Evolutionary conservation across 2,888 invertebrate genomes (phyloP), one percentile per base, ranked within the genome.

Genomic region (Andrena marginata): DNA sequence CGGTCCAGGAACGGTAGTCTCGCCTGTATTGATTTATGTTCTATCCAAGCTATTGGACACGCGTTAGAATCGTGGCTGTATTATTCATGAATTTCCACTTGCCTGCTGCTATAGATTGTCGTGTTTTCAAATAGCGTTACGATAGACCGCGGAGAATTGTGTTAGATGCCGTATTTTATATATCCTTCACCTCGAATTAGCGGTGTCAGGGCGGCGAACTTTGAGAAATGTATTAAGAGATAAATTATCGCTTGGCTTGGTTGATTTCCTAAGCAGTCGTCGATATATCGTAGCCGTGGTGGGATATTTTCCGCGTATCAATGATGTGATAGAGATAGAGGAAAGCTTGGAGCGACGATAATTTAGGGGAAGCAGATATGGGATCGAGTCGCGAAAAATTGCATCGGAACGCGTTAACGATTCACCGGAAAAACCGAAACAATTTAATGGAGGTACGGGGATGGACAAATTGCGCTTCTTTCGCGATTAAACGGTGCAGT

Each of bases 391-490:
- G 2, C 26, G 4, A 42, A 16, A 35, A 13, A 59, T 48, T 48
- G 20, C 26, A 35, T 67, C 54, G 72, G 13, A 35, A 69, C 64
- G 81, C 74, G 74, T 54, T 74, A 74, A 74, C 64, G 69, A 69
- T 81, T 81, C 69, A 29, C 16, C 65, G 65, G 62, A 48, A 48
- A 70, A 62, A 42, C 31, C 56, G 71, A 73, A 79, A 71, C 75
- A 63, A 84, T 88, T 81, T 86, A 88, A 87, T 79, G 77, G 23
- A 56, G 10, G 23, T 3, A 6, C 13, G 48, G 80, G 54, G 75
- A 84, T 86, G 81, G 75, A 84, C 86, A 81, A 86, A 87, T 87
- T 87, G 74, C 80, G 67, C 83, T 85, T 80, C 83, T 85, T 86
- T 81, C 75, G 72, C 83, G 72, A 78, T 79, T 75, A 84, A 87